Evolutionary conservation across 1,140 invertebrate species (phyloP), one percentile per base, ranked within the genome.

Genomic region (Aphis craccivora): DNA sequence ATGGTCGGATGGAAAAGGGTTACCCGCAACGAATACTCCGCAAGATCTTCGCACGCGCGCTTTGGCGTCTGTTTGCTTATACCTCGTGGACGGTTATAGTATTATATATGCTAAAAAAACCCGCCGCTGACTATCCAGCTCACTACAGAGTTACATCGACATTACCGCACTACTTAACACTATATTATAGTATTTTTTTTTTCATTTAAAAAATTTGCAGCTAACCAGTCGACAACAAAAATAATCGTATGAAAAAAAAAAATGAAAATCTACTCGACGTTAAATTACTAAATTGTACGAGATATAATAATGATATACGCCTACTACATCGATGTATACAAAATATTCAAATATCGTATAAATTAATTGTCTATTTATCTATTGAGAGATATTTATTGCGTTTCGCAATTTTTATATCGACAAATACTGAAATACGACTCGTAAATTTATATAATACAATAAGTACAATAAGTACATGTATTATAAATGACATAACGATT

Each of bases 1-100:
- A 76, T 7, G 37, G 37, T 23, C 60, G 91, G 81, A 45, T 5
- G 91, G 91, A 51, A 93, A 93, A 93, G 91, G 91, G 76, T 93
- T 93, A 93, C 76, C 5, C 91, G 91, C 30, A 14, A 25, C 89
- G 53, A 48, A 86, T 30, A 43, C 37, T 55, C 53, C n/a, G 60
- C 60, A 76, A 76, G 60, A 76, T 76, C 60, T 76, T 76, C 60
- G 60, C 60, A 76, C 60, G 60, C 60, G 60, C 60, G n/a, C 30
- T 76, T 76, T 76, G 60, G 60, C 60, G n/a, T 76, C 60, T n/a
- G 60, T n/a, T 35, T 76, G 60, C n/a, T 76, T 35, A 76, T n/a
- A 76, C 60, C 60, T 76, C 60, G 60, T 76, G 60, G 60, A 76
- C 18, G 60, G 60, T 40, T 40, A 37, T 37, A 40, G 2, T 40